Evolutionary conservation across 2,888 invertebrate species (phyloP), one percentile per base, ranked within the genome.

Genomic region (Nomada flava): DNA sequence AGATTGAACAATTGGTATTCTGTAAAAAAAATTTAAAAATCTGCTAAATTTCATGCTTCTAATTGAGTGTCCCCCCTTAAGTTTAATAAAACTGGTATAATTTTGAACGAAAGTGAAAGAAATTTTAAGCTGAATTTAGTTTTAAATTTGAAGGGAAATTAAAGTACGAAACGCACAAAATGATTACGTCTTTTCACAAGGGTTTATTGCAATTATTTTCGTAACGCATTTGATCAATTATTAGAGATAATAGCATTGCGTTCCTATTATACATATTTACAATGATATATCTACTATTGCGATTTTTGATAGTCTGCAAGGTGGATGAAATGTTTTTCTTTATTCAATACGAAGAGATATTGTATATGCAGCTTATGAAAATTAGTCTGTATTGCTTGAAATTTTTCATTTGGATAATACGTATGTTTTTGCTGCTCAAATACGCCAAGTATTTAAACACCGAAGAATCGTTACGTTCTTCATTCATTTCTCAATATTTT

Each of bases 191-290:
- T 23, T 52, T 55, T 65, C 68, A 29, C 36, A 75, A 53, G 60
- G 44, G 57, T 82, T 75, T 72, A 77, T 75, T 84, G 26, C 20
- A 65, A 64, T 83, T 67, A 55, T 63, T 53, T 11, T 63, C 36
- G n/a, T 75, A 62, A 52, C 72, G 15, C 53, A 44, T 52, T 55
- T 53, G 10, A 52, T 47, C 13, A 63, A 67, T 79, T 62, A 29
- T 78, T 65, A 57, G 64, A 64, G 67, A 72, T 29, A 69, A 55
- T 23, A 72, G 23, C 80, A 77, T 44, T 68, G 60, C 42, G n/a
- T 74, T 68, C 5, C 80, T 83, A 85, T 85, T n/a, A 74, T 81
- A 85, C 84, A 84, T 84, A 84, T 84, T 77, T 84, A 84, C 84
- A 84, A 65, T 60, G 44, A 79, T 75, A 26, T 44, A 81, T 36